phyloP scores from a whole-genome alignment of 1,140 invertebrate genomes.

The Globodera ellingtonae region DNA sequence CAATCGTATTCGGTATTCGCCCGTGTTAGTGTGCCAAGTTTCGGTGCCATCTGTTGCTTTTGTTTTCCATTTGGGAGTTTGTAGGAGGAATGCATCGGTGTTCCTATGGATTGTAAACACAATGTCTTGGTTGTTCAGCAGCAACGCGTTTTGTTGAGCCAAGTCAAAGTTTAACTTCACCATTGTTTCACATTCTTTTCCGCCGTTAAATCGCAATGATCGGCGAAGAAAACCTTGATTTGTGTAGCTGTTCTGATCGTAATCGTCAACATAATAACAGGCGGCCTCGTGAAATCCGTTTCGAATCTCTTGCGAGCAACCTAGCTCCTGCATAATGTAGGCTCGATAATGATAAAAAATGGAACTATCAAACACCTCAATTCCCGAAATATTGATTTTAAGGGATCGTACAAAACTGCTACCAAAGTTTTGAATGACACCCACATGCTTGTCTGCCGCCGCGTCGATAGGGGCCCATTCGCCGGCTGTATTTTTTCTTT shows the following conservation, averaged over 20 bases:
- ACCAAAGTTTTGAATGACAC: neutral
- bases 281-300: constrained; percentile 6
- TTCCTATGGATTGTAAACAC: constrained; percentile 31
- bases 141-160: neutral
- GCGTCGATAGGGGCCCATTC: constrained; percentile 11
- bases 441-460: neutral
- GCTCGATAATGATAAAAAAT: neutral
- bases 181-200: neutral
- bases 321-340: constrained; percentile 2
- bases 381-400: neutral
- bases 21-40: too few relatives aligned
- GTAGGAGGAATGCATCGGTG: constrained; percentile 18
- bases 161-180: constrained; percentile 30
- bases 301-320: neutral
- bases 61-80: neutral
- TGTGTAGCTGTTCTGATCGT: neutral
- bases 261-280: neutral
- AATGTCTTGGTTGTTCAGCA: constrained; percentile 33
- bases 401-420: neutral
- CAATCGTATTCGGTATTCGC: constrained; percentile 24
- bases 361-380: neutral
- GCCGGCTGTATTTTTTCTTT: neutral
- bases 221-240: neutral
- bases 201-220: neutral
- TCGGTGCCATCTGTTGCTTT: too few relatives aligned